Percentiles rank a stretch among this genome's conserved stretches.
phyloP scores from a whole-genome alignment of 2,797 vertebrate species.

The Tragelaphus eurycerus region DNA sequence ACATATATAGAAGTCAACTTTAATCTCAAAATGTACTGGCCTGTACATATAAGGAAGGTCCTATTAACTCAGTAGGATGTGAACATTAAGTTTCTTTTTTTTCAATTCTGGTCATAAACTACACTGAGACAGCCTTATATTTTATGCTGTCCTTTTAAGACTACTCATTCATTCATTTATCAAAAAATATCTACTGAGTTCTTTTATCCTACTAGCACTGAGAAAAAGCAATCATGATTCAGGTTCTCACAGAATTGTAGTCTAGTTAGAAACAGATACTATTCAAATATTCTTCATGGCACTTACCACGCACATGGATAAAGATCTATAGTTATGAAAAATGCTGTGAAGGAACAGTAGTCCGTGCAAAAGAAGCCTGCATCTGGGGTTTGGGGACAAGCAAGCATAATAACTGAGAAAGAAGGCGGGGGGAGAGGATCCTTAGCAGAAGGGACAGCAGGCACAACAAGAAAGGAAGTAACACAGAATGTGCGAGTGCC shows the following conservation, averaged over 20 bases:
- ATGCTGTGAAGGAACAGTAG: background rate
- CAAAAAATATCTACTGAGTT: background rate
- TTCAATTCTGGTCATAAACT: background rate
- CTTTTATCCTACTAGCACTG: background rate
- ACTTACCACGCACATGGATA: background rate
- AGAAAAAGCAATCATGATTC: background rate
- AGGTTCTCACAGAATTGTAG: background rate
- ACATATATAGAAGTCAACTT: slow-evolving; percentile 14
- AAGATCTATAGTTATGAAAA: background rate
- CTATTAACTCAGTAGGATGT: slow-evolving; percentile 16
- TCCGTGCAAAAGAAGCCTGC: background rate
- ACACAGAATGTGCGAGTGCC: background rate
- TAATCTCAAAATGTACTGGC: slow-evolving; percentile 44
- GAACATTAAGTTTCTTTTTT: background rate
- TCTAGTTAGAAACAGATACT: background rate
- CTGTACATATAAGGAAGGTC: background rate
- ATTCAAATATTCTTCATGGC: background rate
- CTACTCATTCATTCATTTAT: background rate
- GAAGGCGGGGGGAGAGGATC: background rate
- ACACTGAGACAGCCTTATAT: background rate
- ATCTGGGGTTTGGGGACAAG: background rate
- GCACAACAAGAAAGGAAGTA: background rate
- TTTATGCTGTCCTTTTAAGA: background rate
- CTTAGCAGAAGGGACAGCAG: background rate
- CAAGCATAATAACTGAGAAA: background rate